Base-by-base conservation (phyloP, 37 sponge, comb jelly and placozoan species). In the Hexactinellida sp. region DNA sequence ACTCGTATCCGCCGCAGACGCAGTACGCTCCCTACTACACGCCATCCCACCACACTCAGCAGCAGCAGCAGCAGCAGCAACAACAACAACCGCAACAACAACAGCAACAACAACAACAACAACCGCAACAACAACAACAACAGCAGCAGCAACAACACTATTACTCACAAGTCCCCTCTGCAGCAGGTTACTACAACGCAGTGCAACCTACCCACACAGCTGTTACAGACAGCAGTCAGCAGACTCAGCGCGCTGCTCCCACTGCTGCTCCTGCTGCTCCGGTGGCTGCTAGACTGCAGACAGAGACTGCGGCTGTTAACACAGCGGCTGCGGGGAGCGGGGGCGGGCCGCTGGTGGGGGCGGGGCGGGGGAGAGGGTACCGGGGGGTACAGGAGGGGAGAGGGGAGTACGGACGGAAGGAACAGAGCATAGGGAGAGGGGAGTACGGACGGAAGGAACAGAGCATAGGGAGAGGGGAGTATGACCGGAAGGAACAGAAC, bases 361-460 rank as follows among this genome's bases (percentile, higher is more conserved):
- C 3, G 76, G 76, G 34, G 76, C 34, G 76, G 28, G 34, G 25
- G 34, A n/a, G 25, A 10, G 76, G 21, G 76, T 47, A 47, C 9
- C 16, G 52, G 16, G 16, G 52, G 16, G 52, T 9, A 19, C 28
- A n/a, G 76, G 76, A 63, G 76, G 76, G 34, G 76, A 63, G 76
- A 63, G 76, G 76, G 30, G 76, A 63, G 76, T 63, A 63, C 34
- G 76, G 76, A 63, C 25, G 76, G 76, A 63, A 63, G 13, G 76
- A 23, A n/a, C 76, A 63, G 25, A 7, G 28, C 13, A n/a, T 63
- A 21, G 76, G 34, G 21, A 63, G 76, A 63, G 76, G 76, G 30
- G 76, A 63, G 76, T 63, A 63, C 34, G 76, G 76, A 63, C 25
- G 76, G 76, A 63, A 63, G 13, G 76, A 23, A n/a, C 76, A 63